Base-by-base conservation (phyloP, 2,797 vertebrate genomes). In the Amphiprion clarkii region DNA sequence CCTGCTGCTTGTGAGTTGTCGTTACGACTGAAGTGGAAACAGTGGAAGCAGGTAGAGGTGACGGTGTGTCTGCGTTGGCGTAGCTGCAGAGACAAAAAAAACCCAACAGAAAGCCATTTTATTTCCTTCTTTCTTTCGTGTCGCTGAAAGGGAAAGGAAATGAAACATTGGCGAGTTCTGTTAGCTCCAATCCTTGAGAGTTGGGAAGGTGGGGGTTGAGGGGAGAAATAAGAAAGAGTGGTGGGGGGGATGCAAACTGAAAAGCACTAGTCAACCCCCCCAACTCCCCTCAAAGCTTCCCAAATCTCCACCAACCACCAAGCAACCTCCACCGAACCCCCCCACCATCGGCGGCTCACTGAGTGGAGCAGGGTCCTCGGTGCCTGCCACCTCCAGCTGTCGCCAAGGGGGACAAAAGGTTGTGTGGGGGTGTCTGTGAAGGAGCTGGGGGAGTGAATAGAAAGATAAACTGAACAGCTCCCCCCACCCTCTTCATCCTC, bases 381-480 rank as follows among this genome's bases (percentile, higher is more conserved):
- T 86, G 84, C 84, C 92, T 93, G 92, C 89, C 88, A 88, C 85
- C 93, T 95, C 95, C 96, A 96, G 96, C 94, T 94, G 94, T 94
- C 95, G 85, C 68, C 84, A 87, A 51, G 59, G 81, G 86, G 94
- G 92, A 96, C 95, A 96, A 96, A 95, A 85, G 94, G 89, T 85
- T 87, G 84, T 81, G 88, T 74, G 90, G 83, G 87, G 88, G 84
- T 79, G 83, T 83, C 58, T 74, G 73, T 80, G 90, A 57, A 71
- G 87, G 91, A 88, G 89, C 40, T 71, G 85, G 74, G 64, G 29
- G 57, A 16, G n/a, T 94, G 87, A 94, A 93, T 87, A 90, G 86
- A 92, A 92, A 94, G 93, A 90, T 93, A 89, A 90, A 94, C 91
- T 91, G 89, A 94, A 95, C 92, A 89, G 91, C 67, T 5, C 58